Evolutionary conservation across 2,888 invertebrate species (phyloP), one percentile per base, ranked within the genome.

Genomic region (Nomada fucata): DNA sequence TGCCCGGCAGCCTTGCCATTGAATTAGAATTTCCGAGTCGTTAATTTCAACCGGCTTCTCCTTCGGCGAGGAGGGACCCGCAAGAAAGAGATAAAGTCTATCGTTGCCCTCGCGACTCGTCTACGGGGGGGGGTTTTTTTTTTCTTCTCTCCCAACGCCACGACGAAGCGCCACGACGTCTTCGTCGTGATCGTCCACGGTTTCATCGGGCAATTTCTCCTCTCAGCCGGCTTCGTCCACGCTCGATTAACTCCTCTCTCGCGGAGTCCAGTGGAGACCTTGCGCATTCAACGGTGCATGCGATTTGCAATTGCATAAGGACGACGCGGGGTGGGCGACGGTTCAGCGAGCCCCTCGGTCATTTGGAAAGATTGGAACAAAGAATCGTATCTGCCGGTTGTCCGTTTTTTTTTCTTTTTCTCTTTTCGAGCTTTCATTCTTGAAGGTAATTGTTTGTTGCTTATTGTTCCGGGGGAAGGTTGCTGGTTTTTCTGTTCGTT

Each of bases 21-120:
- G 90, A 91, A 91, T 90, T 91, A 89, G 87, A 91, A 90, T 91
- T 90, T 91, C 91, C 90, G 85, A 89, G 88, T 89, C 89, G 90
- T 91, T 91, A 90, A 89, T 90, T 90, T 88, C 85, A 84, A 85
- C 78, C 79, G 86, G 82, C 82, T 82, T 61, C 82, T 73, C 57
- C 65, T 57, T 55, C 29, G 42, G 7, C 5, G 10, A 23, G 67
- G 53, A 67, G 36, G 44, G 55, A 63, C 23, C 55, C 36, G 73
- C 64, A 85, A 83, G 79, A 76, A 81, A 53, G 60, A 59, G 57
- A 77, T 50, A 65, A 79, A 80, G 71, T 36, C 36, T 36, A 36
- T 36, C 36, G 36, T 77, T 77, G 42, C 50, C 11, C 20, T 9
- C 18, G 42, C 55, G 60, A 15, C 23, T 42, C 13, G 50, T 23